Conservation (phyloP, 2,113 vertebrate genomes). For the Leptocoma aspasia region DNA sequence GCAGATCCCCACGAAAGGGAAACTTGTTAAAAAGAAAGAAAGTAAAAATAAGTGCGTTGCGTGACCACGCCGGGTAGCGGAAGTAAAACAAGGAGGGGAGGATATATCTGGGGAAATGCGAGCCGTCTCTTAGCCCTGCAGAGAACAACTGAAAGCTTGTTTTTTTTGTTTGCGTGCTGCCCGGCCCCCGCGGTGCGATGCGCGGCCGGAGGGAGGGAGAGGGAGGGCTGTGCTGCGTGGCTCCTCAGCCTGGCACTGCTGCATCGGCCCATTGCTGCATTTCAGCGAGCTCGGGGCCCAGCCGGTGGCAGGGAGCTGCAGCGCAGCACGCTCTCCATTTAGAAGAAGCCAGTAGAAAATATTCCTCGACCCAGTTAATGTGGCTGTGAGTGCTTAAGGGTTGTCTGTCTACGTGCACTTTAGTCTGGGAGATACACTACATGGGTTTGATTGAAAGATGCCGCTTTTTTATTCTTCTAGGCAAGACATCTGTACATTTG, state of each 20-base stretch:
- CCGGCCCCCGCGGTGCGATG: background rate
- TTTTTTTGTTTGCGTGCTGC: background rate
- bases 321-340: background rate
- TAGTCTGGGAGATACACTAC: too few species aligned
- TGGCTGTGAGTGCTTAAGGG: background rate
- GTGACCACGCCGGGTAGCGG: background rate
- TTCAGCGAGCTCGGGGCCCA: background rate
- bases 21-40: background rate
- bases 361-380: background rate
- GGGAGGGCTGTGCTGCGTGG: background rate
- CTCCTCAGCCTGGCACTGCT: background rate
- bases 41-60: background rate
- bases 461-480: constrained; percentile 60
- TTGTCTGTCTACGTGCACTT: fast-evolving
- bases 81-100: background rate
- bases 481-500: constrained; percentile 84
- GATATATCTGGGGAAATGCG: background rate
- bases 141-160: background rate
- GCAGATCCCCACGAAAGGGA: background rate
- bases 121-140: background rate
- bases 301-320: background rate
- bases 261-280: background rate
- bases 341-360: background rate
- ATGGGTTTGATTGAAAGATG: background rate
- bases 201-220: background rate